These are phyloP conservation scores for Lordiphosa stackelbergi DNA, from an alignment of 1,140 invertebrate genomes.

Conservation along the genomic window DNA sequence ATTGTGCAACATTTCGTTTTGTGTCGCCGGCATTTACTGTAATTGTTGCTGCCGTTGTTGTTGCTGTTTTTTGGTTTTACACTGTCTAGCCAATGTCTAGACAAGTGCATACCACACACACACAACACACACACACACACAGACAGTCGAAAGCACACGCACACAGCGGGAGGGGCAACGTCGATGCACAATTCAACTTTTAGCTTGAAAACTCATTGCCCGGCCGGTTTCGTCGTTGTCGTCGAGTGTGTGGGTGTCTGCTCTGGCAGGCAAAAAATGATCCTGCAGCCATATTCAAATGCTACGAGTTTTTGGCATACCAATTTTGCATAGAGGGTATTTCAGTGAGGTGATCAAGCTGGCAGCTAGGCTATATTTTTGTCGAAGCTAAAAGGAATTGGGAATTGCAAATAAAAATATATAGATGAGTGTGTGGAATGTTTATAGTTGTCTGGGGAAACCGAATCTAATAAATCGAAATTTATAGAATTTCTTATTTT, in stretches of 20 bases:
- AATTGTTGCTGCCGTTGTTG: constrained; percentile 49
- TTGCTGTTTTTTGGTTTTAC: constrained; percentile 68
- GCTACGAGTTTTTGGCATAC: constrained; percentile 23
- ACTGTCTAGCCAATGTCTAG: constrained; percentile 76
- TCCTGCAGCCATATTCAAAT: constrained; percentile 64
- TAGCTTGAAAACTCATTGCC: constrained; percentile 71
- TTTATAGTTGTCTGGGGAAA: too few relatives aligned
- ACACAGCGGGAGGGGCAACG: constrained; percentile 33
- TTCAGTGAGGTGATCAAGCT: neutral
- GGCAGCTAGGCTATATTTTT: too few relatives aligned
- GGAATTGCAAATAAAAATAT: too few relatives aligned
- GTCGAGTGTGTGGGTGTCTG: constrained; percentile 19
- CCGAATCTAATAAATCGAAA: too few relatives aligned
- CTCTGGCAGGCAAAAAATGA: constrained; percentile 23
- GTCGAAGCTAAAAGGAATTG: too few relatives aligned
- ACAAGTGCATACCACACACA: constrained; percentile 74
- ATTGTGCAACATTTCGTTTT: constrained; percentile 71
- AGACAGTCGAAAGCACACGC: constrained; percentile 54
- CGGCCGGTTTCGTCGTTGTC: constrained; percentile 28
- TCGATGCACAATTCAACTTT: constrained; percentile 75
- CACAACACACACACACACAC: constrained; percentile 53
- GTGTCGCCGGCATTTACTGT: constrained; percentile 69
- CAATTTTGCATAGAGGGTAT: neutral
- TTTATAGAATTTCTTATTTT: too few relatives aligned
- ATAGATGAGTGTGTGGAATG: too few relatives aligned